These are phyloP conservation scores for Epinotia demarniana DNA, from an alignment of 2,888 invertebrate genomes.

Conservation along the genomic window DNA sequence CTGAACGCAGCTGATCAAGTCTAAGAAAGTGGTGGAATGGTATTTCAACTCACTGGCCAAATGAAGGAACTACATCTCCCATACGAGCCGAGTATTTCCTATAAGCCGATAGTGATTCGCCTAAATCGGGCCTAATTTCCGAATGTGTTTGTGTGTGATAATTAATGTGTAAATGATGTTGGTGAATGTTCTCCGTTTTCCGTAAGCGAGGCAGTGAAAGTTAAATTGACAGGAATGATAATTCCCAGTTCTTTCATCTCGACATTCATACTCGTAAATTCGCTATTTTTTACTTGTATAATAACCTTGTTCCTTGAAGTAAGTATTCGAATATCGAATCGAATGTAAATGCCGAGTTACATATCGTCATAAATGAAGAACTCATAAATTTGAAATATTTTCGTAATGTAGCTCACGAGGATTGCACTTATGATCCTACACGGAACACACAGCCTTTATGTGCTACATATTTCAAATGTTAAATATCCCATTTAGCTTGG, in stretches of 20 bases:
- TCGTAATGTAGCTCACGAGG: not conserved
- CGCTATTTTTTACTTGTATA: not conserved
- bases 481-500: conserved; percentile 1
- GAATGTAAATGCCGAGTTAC: not conserved
- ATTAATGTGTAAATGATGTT: not conserved
- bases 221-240: not conserved
- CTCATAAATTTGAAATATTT: conserved; percentile 1
- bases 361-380: not conserved
- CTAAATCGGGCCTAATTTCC: not conserved
- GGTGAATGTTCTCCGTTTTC: not conserved
- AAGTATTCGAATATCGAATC: not conserved
- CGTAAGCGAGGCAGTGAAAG: not conserved
- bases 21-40: too few species aligned
- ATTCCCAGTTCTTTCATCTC: not conserved
- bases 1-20: too few species aligned
- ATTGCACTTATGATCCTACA: not conserved
- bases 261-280: not conserved
- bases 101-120: not conserved
- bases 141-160: not conserved
- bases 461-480: conserved; percentile 8
- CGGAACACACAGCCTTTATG: not conserved
- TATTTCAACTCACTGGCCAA: too few species aligned
- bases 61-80: too few species aligned
- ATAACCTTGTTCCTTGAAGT: not conserved
- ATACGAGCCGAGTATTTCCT: not conserved